Base-by-base conservation (phyloP, 2,888 invertebrate genomes). In the Reticulitermes lucifugus region DNA sequence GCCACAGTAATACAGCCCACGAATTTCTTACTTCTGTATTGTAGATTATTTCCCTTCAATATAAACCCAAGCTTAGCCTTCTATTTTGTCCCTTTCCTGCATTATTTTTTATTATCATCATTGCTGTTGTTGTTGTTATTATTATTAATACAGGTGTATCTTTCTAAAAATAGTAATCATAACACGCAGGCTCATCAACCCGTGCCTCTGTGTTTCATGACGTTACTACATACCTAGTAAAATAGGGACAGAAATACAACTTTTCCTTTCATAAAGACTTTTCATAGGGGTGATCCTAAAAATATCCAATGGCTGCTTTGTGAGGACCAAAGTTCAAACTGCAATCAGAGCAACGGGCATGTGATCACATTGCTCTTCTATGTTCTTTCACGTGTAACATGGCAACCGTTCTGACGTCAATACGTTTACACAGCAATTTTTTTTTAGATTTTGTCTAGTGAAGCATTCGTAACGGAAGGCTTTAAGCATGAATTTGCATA, bases 341-440 rank as follows among this genome's bases (percentile, higher is more conserved):
- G 65, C 65, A 60, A 60, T 29, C 59, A 41, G 22, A 35, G 55
- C 59, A 22, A 10, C 60, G 80, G 60, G 80, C 80, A 81, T 70
- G 81, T 81, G 70, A 81, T 81, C 25, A 22, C 35, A 81, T 81
- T 70, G 81, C 46, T 22, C 65, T 14, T 35, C 41, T 81, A 70
- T 70, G 43, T 59, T 21, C 81, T 81, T 70, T 41, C 81, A 46
- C 70, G 81, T 81, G 70, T 70, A 60, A 65, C 35, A 65, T 65
- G 80, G 43, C 46, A 21, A n/a, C 43, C 70, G 81, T 41, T 81
- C 60, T 81, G 81, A 81, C 81, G 81, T 81, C 81, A 81, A 70
- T 70, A 22, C 65, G 51, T 3, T 9, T 41, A n/a, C n/a, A 46
- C 22, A 22, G n/a, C 46, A n/a, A 22, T 41, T 73, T 60, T 75